Conservation (phyloP, 2,797 vertebrate species). For the Rachycentron canadum region DNA sequence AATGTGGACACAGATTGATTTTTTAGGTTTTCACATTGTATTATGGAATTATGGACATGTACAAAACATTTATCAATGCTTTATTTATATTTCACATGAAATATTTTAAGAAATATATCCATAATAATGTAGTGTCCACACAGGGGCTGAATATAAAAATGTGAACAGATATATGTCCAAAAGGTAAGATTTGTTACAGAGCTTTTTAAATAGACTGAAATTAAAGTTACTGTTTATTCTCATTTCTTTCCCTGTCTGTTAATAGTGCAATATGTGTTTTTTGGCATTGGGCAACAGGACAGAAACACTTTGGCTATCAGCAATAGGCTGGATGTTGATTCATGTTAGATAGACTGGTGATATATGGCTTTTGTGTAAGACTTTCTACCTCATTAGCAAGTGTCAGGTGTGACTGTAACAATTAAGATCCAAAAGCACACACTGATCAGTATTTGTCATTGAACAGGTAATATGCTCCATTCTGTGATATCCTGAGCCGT, state of each 20-base stretch:
- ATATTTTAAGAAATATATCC: not conserved
- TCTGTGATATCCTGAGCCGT: constrained; percentile 21
- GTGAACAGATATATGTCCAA: not conserved
- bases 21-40: too few species aligned
- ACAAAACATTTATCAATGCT: too few species aligned
- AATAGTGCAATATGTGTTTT: not conserved
- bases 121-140: not conserved
- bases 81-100: too few species aligned
- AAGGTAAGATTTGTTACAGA: not conserved
- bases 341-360: not conserved
- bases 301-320: not conserved
- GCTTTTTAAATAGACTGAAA: not conserved
- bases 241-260: not conserved
- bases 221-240: not conserved
- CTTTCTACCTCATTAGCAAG: not conserved
- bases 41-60: too few species aligned
- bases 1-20: not conserved
- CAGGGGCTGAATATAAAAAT: not conserved
- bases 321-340: not conserved
- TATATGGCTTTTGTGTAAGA: not conserved
- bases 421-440: not conserved
- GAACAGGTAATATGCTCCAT: not conserved
- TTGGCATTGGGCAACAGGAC: not conserved
- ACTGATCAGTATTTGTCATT: constrained; percentile 1
- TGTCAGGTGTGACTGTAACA: constrained; percentile 17